Conservation (phyloP, 2,888 invertebrate species). For the Mythimna ferrago region DNA sequence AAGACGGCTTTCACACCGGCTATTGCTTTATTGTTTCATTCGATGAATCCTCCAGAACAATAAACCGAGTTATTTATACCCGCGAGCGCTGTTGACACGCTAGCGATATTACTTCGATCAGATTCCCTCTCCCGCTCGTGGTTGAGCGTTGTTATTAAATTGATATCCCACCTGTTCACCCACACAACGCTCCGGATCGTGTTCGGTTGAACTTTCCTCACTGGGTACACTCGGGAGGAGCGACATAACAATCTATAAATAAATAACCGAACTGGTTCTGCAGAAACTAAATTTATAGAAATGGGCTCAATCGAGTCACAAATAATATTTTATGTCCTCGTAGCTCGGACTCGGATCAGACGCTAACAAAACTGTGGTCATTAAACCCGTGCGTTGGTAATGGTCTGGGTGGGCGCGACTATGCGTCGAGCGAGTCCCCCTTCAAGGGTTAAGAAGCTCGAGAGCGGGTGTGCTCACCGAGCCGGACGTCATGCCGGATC, state of each 20-base stretch:
- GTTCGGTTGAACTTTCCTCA: not conserved
- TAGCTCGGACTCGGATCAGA: not conserved
- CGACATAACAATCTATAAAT: conserved; percentile 8
- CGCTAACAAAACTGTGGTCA: conserved; percentile 7
- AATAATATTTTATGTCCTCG: conserved; percentile 15
- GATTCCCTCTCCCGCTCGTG: not conserved
- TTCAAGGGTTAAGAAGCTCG: conserved; percentile 16
- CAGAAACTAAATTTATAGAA: conserved; percentile 10
- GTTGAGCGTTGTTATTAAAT: conserved; percentile 11
- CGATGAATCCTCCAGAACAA: conserved; percentile 1
- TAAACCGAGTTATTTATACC: conserved; percentile 6
- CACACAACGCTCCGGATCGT: not conserved
- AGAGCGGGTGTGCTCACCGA: conserved; percentile 14
- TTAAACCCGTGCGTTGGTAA: conserved; percentile 2
- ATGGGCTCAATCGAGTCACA: not conserved
- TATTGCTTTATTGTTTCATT: not conserved
- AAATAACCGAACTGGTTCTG: conserved; percentile 4
- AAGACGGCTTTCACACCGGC: not conserved
- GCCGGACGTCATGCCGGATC: conserved; percentile 19
- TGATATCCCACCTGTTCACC: conserved; percentile 18
- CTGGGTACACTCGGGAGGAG: not conserved
- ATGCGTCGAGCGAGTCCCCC: not conserved
- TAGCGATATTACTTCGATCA: conserved; percentile 11
- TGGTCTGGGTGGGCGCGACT: not conserved
- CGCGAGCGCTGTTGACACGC: not conserved